These are phyloP conservation scores for Stegodyphus mimosarum DNA, from an alignment of 1,140 invertebrate species.

Conservation along the genomic window DNA sequence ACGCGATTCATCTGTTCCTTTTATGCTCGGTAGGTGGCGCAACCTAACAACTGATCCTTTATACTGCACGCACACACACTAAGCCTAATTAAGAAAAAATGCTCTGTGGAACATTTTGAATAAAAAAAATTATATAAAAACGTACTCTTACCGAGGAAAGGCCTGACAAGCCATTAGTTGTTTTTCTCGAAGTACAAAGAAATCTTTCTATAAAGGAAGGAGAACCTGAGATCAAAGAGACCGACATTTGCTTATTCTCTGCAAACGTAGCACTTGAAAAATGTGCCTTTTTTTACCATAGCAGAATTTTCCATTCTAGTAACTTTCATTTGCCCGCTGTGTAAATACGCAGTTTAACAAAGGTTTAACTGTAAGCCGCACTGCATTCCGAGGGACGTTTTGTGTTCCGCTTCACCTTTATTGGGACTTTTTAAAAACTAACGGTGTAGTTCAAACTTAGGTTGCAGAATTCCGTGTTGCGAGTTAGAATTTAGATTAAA, in stretches of 20 bases:
- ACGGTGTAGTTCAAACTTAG: neutral
- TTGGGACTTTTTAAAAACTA: neutral
- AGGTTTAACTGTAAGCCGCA: neutral
- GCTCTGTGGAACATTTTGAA: neutral
- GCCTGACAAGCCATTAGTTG: slow-evolving; percentile 28
- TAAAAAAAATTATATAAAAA: neutral
- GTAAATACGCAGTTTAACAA: slow-evolving; percentile 29
- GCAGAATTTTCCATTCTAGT: neutral
- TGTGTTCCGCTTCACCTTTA: neutral
- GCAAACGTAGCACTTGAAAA: slow-evolving; percentile 4
- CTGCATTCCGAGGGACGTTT: neutral
- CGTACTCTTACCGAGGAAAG: neutral
- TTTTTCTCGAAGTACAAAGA: slow-evolving; percentile 27
- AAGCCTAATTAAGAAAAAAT: slow-evolving; percentile 32
- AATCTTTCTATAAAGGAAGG: slow-evolving; percentile 23
- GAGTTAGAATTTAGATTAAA: no score
- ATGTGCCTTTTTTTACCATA: neutral
- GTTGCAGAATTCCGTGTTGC: no score
- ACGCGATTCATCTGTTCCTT: neutral
- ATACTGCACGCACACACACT: slow-evolving; percentile 1
- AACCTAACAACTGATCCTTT: neutral
- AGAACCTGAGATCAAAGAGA: slow-evolving; percentile 5
- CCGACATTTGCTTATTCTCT: slow-evolving; percentile 4
- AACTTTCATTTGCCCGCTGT: neutral
- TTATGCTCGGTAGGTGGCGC: slow-evolving; percentile 10